Conservation (phyloP, 2,888 invertebrate genomes). For the Leucania comma region DNA sequence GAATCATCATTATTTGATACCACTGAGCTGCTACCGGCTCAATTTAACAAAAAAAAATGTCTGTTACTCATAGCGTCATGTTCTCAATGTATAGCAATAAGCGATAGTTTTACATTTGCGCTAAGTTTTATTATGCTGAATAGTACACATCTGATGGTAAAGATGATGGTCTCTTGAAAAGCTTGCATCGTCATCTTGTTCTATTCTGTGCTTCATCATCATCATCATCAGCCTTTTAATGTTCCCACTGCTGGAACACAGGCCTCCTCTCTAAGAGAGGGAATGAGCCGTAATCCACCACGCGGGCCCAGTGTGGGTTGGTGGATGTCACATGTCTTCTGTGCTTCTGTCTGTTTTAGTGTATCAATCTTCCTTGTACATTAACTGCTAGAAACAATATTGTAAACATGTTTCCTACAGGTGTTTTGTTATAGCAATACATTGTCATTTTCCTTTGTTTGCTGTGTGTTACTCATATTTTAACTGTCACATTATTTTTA, state of each 20-base stretch:
- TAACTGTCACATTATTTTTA: not conserved
- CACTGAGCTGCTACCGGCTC: conserved; percentile 11
- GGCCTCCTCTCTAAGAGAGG: too few relatives aligned
- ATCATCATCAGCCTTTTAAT: too few relatives aligned
- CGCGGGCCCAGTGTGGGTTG: too few relatives aligned
- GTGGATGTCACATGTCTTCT: not conserved
- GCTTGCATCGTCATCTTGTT: not conserved
- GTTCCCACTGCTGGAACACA: too few relatives aligned
- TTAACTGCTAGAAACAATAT: not conserved
- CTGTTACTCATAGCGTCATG: not conserved
- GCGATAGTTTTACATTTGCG: conserved; percentile 8
- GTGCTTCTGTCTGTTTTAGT: not conserved
- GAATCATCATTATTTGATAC: conserved; percentile 31
- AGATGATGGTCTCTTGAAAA: not conserved
- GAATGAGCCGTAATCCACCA: too few relatives aligned
- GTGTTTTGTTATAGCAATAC: not conserved
- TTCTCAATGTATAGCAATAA: not conserved
- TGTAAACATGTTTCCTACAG: not conserved
- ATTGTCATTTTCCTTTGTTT: not conserved
- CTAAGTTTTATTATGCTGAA: not conserved
- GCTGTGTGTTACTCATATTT: not conserved
- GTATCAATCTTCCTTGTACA: not conserved
- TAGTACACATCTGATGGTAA: not conserved
- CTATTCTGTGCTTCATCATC: too few relatives aligned
- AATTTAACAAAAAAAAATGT: conserved; percentile 18